Evolutionary conservation across 2,888 invertebrate genomes (phyloP).

Genomic region (Zeuzera pyrina): DNA sequence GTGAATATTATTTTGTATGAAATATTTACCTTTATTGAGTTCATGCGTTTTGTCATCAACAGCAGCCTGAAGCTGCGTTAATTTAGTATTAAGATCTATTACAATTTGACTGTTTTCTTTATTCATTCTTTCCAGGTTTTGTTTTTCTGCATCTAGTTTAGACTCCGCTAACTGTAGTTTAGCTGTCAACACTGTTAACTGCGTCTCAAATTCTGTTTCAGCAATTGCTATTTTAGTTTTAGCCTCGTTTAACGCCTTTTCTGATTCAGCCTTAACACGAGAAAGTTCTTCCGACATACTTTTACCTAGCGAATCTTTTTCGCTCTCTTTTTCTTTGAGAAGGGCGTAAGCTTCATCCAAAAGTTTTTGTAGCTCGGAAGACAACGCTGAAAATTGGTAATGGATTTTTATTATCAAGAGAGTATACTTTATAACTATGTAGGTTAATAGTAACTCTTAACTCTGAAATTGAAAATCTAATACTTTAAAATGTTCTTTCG

Average conservation of each 20-base stretch:
- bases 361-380: constrained; percentile 63
- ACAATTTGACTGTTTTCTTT: constrained; percentile 63
- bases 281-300: constrained; percentile 63
- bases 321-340: constrained; percentile 63
- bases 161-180: constrained; percentile 70
- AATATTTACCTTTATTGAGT: constrained; percentile 59
- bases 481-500: constrained; percentile 2
- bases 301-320: constrained; percentile 64
- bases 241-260: constrained; percentile 63
- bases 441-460: no score
- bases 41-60: constrained; percentile 67
- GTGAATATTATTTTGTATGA: not conserved
- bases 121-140: constrained; percentile 57
- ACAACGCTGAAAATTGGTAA: constrained; percentile 44
- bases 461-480: constrained; percentile 6
- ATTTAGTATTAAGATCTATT: constrained; percentile 58
- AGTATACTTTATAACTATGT: no score
- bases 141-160: constrained; percentile 57
- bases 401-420: no score
- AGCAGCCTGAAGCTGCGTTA: constrained; percentile 59
- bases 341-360: constrained; percentile 67
- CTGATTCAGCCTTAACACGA: constrained; percentile 60
- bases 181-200: constrained; percentile 67
- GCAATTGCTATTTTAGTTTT: constrained; percentile 79
- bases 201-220: constrained; percentile 74